phyloP scores from a whole-genome alignment of 2,888 invertebrate genomes.

The Eupeodes luniger region DNA sequence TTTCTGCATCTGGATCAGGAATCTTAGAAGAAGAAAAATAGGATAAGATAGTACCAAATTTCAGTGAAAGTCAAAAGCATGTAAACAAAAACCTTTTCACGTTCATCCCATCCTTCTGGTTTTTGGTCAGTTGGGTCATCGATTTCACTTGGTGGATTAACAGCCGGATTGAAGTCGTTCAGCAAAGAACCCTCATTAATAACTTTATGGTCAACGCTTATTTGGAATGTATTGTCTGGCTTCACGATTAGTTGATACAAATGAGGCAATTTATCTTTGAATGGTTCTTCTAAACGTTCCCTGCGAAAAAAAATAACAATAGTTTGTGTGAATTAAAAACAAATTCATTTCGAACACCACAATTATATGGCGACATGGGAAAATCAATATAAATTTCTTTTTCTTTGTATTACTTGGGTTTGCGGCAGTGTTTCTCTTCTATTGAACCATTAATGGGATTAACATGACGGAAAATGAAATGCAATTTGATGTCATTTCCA shows the following conservation, averaged over 20 bases:
- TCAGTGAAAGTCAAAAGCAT: not conserved
- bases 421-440: conserved; percentile 98
- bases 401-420: conserved; percentile 87
- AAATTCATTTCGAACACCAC: conserved; percentile 37
- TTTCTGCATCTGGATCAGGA: conserved; percentile 93
- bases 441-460: conserved; percentile 96
- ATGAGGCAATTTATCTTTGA: conserved; percentile 97
- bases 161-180: conserved; percentile 95
- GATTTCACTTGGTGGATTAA: conserved; percentile 97
- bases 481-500: conserved; percentile 96
- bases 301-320: conserved; percentile 80
- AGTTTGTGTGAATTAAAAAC: not conserved
- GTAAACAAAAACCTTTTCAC: conserved; percentile 86
- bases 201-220: conserved; percentile 92
- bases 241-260: conserved; percentile 91
- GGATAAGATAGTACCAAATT: not conserved
- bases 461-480: conserved; percentile 96
- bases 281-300: conserved; percentile 92
- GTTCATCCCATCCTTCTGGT: conserved; percentile 98
- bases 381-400: conserved; percentile 31
- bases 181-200: conserved; percentile 94
- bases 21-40: conserved; percentile 85
- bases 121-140: conserved; percentile 94
- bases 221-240: conserved; percentile 92
- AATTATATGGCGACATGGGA: conserved; percentile 38